Conservation (phyloP, 1,140 invertebrate species). For the Octopus bimaculoides region DNA sequence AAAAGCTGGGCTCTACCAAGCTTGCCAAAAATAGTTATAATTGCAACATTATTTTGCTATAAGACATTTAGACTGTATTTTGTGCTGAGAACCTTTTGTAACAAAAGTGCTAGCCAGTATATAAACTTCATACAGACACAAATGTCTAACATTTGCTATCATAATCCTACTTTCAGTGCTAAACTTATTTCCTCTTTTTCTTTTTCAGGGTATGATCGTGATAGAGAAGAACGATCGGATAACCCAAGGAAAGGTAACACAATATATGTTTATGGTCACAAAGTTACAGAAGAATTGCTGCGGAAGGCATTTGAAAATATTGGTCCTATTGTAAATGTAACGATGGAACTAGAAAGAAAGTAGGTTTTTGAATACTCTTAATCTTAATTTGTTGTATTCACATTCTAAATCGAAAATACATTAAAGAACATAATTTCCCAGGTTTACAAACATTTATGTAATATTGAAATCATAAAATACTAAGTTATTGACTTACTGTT, state of each 20-base stretch:
- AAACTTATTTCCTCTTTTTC: too few species aligned
- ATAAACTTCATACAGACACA: too few species aligned
- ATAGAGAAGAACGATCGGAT: slow-evolving; percentile 41
- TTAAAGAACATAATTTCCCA: not conserved
- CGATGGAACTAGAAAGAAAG: slow-evolving; percentile 86
- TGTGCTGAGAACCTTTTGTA: too few species aligned
- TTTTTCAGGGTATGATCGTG: slow-evolving; percentile 41
- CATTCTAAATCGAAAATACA: not conserved
- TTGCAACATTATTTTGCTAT: too few species aligned
- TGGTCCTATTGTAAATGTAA: slow-evolving; percentile 82
- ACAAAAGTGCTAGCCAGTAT: too few species aligned
- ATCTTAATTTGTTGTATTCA: too few species aligned
- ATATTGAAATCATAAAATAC: not conserved
- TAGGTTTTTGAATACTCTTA: slow-evolving; percentile 50
- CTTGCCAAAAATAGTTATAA: too few species aligned
- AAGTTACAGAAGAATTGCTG: slow-evolving; percentile 78
- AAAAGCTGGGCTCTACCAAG: too few species aligned
- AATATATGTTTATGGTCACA: slow-evolving; percentile 78
- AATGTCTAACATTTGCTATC: too few species aligned
- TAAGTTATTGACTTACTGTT: too few species aligned
- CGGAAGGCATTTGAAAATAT: slow-evolving; percentile 76
- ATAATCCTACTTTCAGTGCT: too few species aligned
- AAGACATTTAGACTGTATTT: too few species aligned
- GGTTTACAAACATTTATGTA: not conserved
- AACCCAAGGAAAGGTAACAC: slow-evolving; percentile 75